A percentile compares a stretch with the other conserved stretches of the same genome.
Evolutionary conservation across 1,140 invertebrate genomes (phyloP).

Genomic region (Charaxes varanes): DNA sequence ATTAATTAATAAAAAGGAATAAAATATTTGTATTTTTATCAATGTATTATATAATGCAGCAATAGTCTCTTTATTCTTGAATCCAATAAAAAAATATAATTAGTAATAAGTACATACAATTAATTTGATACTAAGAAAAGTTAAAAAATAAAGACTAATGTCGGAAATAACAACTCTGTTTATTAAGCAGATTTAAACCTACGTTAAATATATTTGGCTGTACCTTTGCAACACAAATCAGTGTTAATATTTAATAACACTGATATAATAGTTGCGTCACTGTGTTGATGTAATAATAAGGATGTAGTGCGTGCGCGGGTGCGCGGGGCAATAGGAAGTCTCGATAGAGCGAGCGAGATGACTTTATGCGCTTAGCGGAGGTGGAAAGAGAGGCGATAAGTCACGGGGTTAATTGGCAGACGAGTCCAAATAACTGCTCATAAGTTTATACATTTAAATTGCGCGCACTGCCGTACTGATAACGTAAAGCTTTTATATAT

Average conservation of each 20-base stretch:
- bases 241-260: slow-evolving; percentile 24
- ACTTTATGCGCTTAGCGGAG: slow-evolving; percentile 12
- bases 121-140: too few relatives aligned
- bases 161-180: too few relatives aligned
- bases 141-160: too few relatives aligned
- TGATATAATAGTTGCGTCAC: slow-evolving; percentile 47
- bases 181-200: too few relatives aligned
- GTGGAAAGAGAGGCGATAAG: slow-evolving; percentile 17
- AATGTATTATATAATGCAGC: too few relatives aligned
- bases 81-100: too few relatives aligned
- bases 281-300: slow-evolving; percentile 37
- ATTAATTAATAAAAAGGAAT: too few relatives aligned
- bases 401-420: slow-evolving; percentile 30
- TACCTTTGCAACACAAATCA: slow-evolving; percentile 15
- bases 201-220: too few relatives aligned
- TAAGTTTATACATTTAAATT: slow-evolving; percentile 27
- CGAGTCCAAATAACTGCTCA: slow-evolving; percentile 26
- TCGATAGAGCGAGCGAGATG: slow-evolving; percentile 16
- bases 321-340: slow-evolving; percentile 32
- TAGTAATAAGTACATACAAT: too few relatives aligned
- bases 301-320: slow-evolving; percentile 27
- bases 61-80: too few relatives aligned
- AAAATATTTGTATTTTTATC: too few relatives aligned
- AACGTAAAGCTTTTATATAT: too few relatives aligned
- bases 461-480: slow-evolving; percentile 11